Conservation (phyloP, 2,888 invertebrate species). For the Gymnocheta viridis region DNA sequence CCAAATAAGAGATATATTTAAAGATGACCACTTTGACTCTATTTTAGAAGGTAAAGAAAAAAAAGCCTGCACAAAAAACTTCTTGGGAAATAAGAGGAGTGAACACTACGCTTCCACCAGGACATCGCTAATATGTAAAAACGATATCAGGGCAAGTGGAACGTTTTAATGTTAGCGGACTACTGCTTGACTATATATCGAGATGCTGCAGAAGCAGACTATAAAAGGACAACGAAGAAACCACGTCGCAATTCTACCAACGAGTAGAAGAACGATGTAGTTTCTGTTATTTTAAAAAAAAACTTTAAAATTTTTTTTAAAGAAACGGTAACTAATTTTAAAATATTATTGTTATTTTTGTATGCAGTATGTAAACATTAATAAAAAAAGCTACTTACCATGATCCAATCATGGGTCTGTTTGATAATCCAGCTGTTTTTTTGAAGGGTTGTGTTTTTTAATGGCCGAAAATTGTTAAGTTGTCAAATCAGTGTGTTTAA, state of each 20-base stretch:
- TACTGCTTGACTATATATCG: too few species aligned
- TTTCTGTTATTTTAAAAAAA: background rate
- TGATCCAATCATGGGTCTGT: too few species aligned
- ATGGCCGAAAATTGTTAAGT: too few species aligned
- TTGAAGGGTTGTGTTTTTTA: too few species aligned
- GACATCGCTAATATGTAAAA: too few species aligned
- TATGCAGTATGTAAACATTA: background rate
- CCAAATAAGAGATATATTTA: background rate
- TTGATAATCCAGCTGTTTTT: too few species aligned
- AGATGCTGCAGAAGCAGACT: background rate
- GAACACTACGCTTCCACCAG: too few species aligned
- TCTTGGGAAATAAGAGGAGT: too few species aligned
- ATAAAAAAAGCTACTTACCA: background rate
- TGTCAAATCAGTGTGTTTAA: too few species aligned
- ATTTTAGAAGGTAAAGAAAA: background rate
- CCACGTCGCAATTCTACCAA: constrained; percentile 4
- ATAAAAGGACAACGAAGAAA: constrained; percentile 2
- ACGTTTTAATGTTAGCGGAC: background rate
- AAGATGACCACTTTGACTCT: too few species aligned
- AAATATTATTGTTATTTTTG: background rate
- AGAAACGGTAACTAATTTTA: background rate
- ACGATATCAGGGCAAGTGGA: too few species aligned
- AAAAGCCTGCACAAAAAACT: background rate
- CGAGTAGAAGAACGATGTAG: background rate
- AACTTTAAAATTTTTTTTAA: background rate